A percentile compares a stretch with the other conserved stretches of the same genome.
phyloP scores from a whole-genome alignment of 2,888 invertebrate species.

The Brenthis ino region DNA sequence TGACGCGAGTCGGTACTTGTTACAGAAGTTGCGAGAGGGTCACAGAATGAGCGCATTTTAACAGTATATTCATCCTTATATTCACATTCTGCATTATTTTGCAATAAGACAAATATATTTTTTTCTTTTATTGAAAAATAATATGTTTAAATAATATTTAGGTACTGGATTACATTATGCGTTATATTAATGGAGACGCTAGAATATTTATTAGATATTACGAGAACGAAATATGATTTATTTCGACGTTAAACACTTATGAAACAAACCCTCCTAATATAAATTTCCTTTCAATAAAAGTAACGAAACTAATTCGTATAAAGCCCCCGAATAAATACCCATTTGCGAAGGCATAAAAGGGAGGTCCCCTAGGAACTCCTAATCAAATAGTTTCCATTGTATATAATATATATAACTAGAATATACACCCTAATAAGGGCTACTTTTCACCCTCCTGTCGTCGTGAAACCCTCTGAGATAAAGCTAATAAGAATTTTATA shows the following conservation, averaged over 20 bases:
- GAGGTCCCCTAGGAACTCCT: conserved; percentile 54
- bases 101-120: too few relatives aligned
- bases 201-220: conserved; percentile 10
- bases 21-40: conserved; percentile 19
- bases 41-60: conserved; percentile 1
- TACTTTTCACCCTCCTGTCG: conserved; percentile 57
- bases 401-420: conserved; percentile 60
- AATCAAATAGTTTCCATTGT: conserved; percentile 77
- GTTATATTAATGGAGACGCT: not conserved
- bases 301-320: conserved; percentile 49
- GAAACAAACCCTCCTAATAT: conserved; percentile 23
- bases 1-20: conserved; percentile 23
- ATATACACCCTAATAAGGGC: conserved; percentile 31
- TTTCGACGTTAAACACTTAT: conserved; percentile 11
- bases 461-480: conserved; percentile 56
- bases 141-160: not conserved
- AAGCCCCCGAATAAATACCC: conserved; percentile 61
- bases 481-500: conserved; percentile 76
- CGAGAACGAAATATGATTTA: conserved; percentile 22
- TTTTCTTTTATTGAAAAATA: too few relatives aligned
- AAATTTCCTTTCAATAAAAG: conserved; percentile 32
- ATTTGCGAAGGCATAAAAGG: conserved; percentile 68
- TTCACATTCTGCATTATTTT: too few relatives aligned
- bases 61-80: not conserved
- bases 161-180: not conserved